Evolutionary conservation across 1,140 invertebrate genomes (phyloP).

Genomic region (Hycleus cichorii): DNA sequence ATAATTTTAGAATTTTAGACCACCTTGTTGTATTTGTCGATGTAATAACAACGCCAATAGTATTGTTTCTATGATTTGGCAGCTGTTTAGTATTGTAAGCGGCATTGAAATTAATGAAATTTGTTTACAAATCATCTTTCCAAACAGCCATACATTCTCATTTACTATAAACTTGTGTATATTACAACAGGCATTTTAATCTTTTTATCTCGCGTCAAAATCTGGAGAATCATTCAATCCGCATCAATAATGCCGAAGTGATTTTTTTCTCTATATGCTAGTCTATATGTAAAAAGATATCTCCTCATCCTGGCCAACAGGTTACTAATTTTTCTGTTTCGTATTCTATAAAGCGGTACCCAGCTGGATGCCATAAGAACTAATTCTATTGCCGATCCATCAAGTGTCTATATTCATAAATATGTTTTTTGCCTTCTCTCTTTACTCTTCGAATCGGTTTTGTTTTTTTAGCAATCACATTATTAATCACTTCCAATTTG

Average conservation of each 20-base stretch:
- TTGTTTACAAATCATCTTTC: conserved; percentile 7
- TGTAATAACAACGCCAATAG: no score
- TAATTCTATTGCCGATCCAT: conserved; percentile 30
- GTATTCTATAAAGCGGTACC: conserved; percentile 10
- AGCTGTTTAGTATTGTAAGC: no score
- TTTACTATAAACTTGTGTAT: not conserved
- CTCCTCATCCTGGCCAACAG: conserved; percentile 10
- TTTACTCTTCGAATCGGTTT: conserved; percentile 23
- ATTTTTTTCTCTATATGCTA: conserved; percentile 1
- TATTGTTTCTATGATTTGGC: no score
- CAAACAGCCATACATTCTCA: not conserved
- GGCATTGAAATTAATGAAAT: conserved; percentile 5
- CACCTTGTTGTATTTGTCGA: no score
- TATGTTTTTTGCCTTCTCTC: no score
- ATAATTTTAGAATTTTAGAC: no score
- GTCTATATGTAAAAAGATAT: no score
- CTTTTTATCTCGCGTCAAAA: conserved; percentile 14
- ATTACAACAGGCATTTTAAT: conserved; percentile 13
- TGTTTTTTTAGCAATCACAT: conserved; percentile 27
- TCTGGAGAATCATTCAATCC: conserved; percentile 16
- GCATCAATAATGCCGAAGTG: conserved; percentile 14
- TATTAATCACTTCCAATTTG: conserved; percentile 18
- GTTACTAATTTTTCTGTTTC: conserved; percentile 13
- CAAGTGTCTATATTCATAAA: conserved; percentile 26
- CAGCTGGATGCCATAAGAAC: conserved; percentile 19